Percentiles rank a stretch among this genome's conserved stretches.
phyloP scores from a whole-genome alignment of 2,888 invertebrate species.

The Nomada hirtipes region DNA sequence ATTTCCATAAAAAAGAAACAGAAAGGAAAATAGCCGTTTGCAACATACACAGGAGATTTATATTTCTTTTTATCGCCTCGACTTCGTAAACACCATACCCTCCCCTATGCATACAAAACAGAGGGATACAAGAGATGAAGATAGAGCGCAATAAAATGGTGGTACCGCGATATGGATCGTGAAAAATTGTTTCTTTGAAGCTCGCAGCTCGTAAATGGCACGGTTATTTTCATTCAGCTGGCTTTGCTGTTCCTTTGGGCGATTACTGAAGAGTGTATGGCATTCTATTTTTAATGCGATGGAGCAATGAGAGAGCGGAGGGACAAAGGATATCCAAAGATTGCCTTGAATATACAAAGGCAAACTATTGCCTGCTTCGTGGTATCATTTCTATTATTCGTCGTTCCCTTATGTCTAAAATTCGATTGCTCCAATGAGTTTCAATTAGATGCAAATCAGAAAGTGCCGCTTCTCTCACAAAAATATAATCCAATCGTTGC shows the following conservation, averaged over 20 bases:
- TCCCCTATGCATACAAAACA: background rate
- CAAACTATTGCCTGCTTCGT: background rate
- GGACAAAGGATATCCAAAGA: background rate
- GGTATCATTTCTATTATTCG: background rate
- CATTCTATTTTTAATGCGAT: constrained; percentile 12
- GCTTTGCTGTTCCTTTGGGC: background rate
- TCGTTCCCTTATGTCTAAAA: background rate
- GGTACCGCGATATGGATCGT: background rate
- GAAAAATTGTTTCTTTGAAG: constrained; percentile 3
- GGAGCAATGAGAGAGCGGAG: background rate
- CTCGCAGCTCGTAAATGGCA: background rate
- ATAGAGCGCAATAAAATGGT: constrained; percentile 5
- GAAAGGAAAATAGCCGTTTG: background rate
- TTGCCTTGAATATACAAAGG: no score
- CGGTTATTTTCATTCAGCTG: constrained; percentile 3
- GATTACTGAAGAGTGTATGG: background rate
- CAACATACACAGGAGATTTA: background rate
- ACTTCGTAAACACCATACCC: background rate
- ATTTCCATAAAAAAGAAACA: no score
- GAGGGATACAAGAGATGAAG: background rate
- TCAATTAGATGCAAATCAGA: background rate
- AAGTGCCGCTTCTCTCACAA: background rate
- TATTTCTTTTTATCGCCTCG: background rate
- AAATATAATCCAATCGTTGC: background rate
- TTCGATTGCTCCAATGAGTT: background rate